Evolutionary conservation across 2,888 invertebrate genomes (phyloP).

Genomic region (Neoascia interrupta): DNA sequence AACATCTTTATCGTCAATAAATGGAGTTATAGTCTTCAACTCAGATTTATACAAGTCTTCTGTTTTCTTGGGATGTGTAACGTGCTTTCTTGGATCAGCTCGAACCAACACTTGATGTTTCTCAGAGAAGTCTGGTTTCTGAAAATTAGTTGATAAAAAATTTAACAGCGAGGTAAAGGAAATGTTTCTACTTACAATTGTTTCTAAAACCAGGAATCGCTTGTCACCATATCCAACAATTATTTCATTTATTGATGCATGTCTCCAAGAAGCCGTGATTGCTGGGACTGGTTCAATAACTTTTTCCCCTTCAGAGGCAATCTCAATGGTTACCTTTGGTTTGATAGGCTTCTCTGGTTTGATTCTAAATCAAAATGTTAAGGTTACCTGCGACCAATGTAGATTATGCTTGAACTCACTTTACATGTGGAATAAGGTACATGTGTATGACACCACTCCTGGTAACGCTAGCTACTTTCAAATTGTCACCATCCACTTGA

Average conservation of each 20-base stretch:
- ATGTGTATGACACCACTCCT: slow-evolving; percentile 89
- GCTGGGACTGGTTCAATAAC: slow-evolving; percentile 81
- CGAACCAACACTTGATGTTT: slow-evolving; percentile 80
- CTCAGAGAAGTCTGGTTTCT: slow-evolving; percentile 81
- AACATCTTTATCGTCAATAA: slow-evolving; percentile 73
- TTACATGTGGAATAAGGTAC: slow-evolving; percentile 88
- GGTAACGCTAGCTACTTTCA: slow-evolving; percentile 82
- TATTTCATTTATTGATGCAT: slow-evolving; percentile 77
- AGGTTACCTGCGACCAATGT: no score
- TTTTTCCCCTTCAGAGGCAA: slow-evolving; percentile 82
- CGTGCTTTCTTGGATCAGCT: slow-evolving; percentile 75
- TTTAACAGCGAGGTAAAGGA: background rate
- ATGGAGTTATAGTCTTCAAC: slow-evolving; percentile 74
- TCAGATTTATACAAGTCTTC: slow-evolving; percentile 64
- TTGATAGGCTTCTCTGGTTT: slow-evolving; percentile 83
- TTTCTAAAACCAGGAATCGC: slow-evolving; percentile 82
- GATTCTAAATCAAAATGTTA: slow-evolving; percentile 70
- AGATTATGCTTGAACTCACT: slow-evolving; percentile 78
- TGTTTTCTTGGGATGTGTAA: slow-evolving; percentile 67
- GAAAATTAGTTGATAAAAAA: slow-evolving; percentile 57
- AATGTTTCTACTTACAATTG: slow-evolving; percentile 79
- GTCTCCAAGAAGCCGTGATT: slow-evolving; percentile 79
- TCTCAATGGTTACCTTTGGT: slow-evolving; percentile 83
- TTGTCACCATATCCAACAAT: slow-evolving; percentile 83
- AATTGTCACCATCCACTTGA: slow-evolving; percentile 80